Conservation (phyloP, 2,888 invertebrate genomes). For the Psococerastis gibbosa region DNA sequence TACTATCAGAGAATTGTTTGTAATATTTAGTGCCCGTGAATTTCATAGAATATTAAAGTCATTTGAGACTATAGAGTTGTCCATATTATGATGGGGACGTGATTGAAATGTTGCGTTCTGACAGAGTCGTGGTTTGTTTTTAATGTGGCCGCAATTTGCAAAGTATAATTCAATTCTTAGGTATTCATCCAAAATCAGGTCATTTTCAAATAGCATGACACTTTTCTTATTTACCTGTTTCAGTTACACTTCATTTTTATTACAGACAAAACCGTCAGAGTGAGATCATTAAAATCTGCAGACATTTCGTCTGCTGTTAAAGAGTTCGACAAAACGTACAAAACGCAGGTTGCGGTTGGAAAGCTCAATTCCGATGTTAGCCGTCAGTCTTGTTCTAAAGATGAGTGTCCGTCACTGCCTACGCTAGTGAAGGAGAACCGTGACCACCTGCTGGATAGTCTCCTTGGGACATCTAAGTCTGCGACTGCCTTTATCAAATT, state of each 20-base stretch:
- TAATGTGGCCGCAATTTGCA: no score
- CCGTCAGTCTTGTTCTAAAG: slow-evolving; percentile 18
- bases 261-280: slow-evolving; percentile 12
- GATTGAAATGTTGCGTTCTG: no score
- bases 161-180: no score
- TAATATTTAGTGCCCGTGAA: no score
- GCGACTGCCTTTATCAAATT: slow-evolving; percentile 44
- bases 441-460: slow-evolving; percentile 31
- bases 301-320: slow-evolving; percentile 19
- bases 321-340: slow-evolving; percentile 17
- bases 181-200: no score
- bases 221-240: no score
- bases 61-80: no score
- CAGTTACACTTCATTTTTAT: background rate
- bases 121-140: no score
- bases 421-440: slow-evolving; percentile 32
- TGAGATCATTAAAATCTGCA: slow-evolving; percentile 16
- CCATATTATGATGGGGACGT: no score
- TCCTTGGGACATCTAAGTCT: slow-evolving; percentile 41
- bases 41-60: no score
- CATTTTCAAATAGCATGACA: no score
- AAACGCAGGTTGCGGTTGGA: slow-evolving; percentile 17
- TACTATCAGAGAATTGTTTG: no score
- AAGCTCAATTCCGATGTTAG: slow-evolving; percentile 21
- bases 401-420: slow-evolving; percentile 13